Evolutionary conservation across 2,113 vertebrate species (phyloP).

Genomic region (Laterallus jamaicensis): DNA sequence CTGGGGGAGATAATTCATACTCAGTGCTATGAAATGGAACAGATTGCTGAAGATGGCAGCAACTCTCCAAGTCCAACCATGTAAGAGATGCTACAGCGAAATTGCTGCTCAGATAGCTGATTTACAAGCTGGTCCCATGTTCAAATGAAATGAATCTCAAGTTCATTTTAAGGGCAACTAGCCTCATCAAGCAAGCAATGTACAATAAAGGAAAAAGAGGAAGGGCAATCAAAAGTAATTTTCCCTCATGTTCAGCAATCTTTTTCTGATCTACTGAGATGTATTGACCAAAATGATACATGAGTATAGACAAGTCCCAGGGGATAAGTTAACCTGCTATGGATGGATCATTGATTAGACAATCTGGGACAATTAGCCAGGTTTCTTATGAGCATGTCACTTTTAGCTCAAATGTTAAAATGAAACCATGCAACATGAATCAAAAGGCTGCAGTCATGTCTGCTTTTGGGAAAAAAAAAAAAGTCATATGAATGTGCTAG

Average conservation of each 20-base stretch:
- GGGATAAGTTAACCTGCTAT: neutral
- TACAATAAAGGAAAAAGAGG: neutral
- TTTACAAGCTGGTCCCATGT: neutral
- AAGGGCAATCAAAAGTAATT: neutral
- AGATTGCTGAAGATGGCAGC: neutral
- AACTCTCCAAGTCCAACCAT: neutral
- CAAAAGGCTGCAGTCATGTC: neutral
- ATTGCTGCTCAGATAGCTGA: neutral
- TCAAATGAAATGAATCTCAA: neutral
- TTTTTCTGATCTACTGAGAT: neutral
- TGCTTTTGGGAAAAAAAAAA: neutral
- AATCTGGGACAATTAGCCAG: neutral
- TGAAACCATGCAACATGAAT: neutral
- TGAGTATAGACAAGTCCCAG: neutral
- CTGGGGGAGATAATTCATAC: neutral
- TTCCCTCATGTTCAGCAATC: neutral
- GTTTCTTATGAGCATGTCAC: neutral
- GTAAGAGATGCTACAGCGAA: neutral
- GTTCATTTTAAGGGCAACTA: constrained; percentile 25
- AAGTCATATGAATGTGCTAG: neutral
- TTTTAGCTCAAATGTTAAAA: neutral
- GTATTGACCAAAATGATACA: neutral
- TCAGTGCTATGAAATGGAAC: neutral
- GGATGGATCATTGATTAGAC: neutral
- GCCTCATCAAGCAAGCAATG: neutral